phyloP scores from a whole-genome alignment of 2,113 vertebrate genomes.

The Barbus barbus region DNA sequence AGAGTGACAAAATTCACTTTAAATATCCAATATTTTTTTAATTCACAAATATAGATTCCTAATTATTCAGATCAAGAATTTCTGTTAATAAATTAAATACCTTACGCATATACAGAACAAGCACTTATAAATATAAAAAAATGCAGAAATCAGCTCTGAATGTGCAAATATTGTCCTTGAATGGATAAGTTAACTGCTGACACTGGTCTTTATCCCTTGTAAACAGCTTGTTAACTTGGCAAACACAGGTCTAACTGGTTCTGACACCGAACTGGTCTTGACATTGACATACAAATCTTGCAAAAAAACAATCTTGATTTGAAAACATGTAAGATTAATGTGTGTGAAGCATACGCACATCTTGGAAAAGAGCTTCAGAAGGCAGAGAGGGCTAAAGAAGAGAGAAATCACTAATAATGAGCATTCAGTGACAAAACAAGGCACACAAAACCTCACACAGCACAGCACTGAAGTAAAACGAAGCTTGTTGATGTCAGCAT shows the following conservation, averaged over 20 bases:
- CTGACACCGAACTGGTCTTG: not conserved
- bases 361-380: conserved; percentile 25
- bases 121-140: not conserved
- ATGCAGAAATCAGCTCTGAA: not conserved
- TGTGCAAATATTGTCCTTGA: not conserved
- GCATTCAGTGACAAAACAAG: conserved; percentile 47
- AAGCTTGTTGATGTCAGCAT: not conserved
- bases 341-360: conserved; percentile 34
- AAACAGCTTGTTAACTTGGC: not conserved
- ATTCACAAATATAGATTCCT: not conserved
- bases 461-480: conserved; percentile 42
- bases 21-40: no score
- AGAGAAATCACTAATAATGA: conserved; percentile 39
- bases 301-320: conserved; percentile 8
- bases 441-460: conserved; percentile 28
- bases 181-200: not conserved
- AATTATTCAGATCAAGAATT: not conserved
- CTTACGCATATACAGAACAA: not conserved
- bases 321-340: conserved; percentile 4
- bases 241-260: conserved; percentile 14
- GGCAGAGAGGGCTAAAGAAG: conserved; percentile 33
- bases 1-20: not conserved
- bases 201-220: conserved; percentile 13
- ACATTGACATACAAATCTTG: conserved; percentile 13
- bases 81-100: not conserved